Evolutionary conservation across 1,140 invertebrate species (phyloP), one percentile per base, ranked within the genome.

Genomic region (Leptopilina clavipes): DNA sequence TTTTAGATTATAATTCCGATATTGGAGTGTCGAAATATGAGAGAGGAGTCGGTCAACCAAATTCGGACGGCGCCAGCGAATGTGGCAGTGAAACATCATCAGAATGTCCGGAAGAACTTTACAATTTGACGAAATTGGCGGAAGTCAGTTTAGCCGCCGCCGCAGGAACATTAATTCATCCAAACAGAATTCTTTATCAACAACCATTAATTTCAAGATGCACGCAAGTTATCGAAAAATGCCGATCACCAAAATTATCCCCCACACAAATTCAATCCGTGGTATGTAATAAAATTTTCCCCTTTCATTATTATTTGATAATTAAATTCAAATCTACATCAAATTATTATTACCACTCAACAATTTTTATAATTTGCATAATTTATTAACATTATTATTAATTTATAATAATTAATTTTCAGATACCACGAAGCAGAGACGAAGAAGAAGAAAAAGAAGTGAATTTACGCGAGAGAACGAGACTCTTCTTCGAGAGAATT

Each of bases 51-150:
- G 82, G 84, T 56, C 90, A 88, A 75, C 86, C 86, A 74, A 89
- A 85, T 5, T 90, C 90, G 17, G 90, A 90, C 76, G 90, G 89
- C 6, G 89, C 88, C 9, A 90, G 89, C 72, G 89, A 90, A 48
- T 91, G 89, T 76, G 88, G 88, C 7, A 90, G 89, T 75, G 89
- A 90, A 25, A 88, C 84, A 12, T 88, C 87, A 3, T 88, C 86
- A 17, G 92, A 92, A 78, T 91, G 93, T 87, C 93, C 93, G 5
- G 94, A 94, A 78, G 94, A 95, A 81, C 90, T 95, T 14, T 95
- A 94, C 88, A 95, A 95, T 81, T 90, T 95, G 11, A 95, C 94
- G 8, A 94, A 95, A 85, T 87, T 95, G 70, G 94, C 94, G 3
- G 94, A 95, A 86, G 94, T 95, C 12, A 94, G 93, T 73, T 81